Evolutionary conservation across 2,888 invertebrate genomes (phyloP).

Genomic region (Acrocyrtus sp.): DNA sequence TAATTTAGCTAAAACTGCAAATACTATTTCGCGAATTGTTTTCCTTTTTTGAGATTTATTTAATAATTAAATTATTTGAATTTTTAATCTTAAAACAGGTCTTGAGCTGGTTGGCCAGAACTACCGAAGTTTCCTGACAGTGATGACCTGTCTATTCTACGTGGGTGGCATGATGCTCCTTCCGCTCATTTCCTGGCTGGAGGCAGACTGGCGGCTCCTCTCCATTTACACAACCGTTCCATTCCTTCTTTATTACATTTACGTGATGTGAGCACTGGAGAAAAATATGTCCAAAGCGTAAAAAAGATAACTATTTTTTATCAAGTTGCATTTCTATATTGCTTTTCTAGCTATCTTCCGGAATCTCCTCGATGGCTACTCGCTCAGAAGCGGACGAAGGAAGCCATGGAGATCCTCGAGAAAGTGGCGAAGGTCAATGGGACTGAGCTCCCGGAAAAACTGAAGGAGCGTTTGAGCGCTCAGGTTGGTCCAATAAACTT

Average conservation of each 20-base stretch:
- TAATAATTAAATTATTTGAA: slow-evolving; percentile 11
- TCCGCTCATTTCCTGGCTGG: slow-evolving; percentile 84
- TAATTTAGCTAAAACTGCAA: too few species aligned
- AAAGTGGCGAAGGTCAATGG: slow-evolving; percentile 82
- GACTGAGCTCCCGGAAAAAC: slow-evolving; percentile 78
- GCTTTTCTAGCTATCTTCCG: slow-evolving; percentile 83
- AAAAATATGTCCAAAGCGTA: too few species aligned
- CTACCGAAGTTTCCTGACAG: slow-evolving; percentile 90
- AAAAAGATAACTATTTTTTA: too few species aligned
- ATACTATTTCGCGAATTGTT: slow-evolving; percentile 6
- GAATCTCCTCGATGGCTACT: slow-evolving; percentile 94
- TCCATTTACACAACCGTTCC: slow-evolving; percentile 86
- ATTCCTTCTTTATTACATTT: slow-evolving; percentile 84
- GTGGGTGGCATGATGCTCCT: slow-evolving; percentile 86
- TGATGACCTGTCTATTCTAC: slow-evolving; percentile 92
- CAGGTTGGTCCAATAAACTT: slow-evolving; percentile 21
- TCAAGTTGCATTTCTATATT: too few species aligned
- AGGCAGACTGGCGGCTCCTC: slow-evolving; percentile 85
- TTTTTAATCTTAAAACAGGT: slow-evolving; percentile 71
- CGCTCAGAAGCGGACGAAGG: slow-evolving; percentile 82
- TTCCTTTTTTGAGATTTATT: slow-evolving; percentile 7
- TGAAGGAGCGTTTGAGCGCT: slow-evolving; percentile 67
- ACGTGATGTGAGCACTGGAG: slow-evolving; percentile 73
- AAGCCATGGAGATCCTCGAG: slow-evolving; percentile 82
- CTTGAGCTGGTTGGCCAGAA: slow-evolving; percentile 91